A percentile compares a stretch with the other conserved stretches of the same genome.
Conservation (phyloP, 2,888 invertebrate genomes). For the Cecidostiba fungosa region DNA sequence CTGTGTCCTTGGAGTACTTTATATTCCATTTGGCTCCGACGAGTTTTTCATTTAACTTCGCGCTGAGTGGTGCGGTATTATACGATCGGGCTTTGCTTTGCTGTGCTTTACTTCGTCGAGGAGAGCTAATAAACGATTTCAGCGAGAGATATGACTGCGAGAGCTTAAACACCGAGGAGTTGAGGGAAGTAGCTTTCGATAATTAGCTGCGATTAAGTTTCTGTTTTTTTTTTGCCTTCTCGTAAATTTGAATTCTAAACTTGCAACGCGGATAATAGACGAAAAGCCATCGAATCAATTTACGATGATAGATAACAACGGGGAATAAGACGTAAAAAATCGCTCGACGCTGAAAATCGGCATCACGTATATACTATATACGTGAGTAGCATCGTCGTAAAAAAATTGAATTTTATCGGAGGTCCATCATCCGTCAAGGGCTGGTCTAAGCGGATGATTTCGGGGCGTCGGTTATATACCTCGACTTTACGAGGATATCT, state of each 20-base stretch:
- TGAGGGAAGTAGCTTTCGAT: background rate
- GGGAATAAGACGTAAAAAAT: constrained; percentile 1
- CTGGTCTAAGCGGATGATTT: constrained; percentile 32
- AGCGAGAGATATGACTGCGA: background rate
- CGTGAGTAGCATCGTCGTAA: background rate
- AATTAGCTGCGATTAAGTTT: background rate
- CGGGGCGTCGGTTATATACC: constrained; percentile 29
- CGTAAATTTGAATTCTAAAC: background rate
- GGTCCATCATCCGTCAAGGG: constrained; percentile 43
- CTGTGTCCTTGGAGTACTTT: constrained; percentile 22
- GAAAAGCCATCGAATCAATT: constrained; percentile 9
- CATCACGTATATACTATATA: background rate
- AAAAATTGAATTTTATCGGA: constrained; percentile 60
- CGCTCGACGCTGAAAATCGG: background rate
- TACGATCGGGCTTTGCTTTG: constrained; percentile 24
- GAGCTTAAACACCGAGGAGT: background rate
- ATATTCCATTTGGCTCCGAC: constrained; percentile 39
- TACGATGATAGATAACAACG: constrained; percentile 6
- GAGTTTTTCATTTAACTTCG: constrained; percentile 52
- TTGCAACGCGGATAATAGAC: background rate
- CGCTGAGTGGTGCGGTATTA: constrained; percentile 34
- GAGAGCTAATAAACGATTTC: constrained; percentile 45
- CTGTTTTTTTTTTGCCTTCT: background rate
- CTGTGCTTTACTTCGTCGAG: background rate
- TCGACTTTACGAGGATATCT: constrained; percentile 33